These are phyloP conservation scores for Morpho deidamia DNA, from an alignment of 2,888 invertebrate genomes.

Conservation along the genomic window DNA sequence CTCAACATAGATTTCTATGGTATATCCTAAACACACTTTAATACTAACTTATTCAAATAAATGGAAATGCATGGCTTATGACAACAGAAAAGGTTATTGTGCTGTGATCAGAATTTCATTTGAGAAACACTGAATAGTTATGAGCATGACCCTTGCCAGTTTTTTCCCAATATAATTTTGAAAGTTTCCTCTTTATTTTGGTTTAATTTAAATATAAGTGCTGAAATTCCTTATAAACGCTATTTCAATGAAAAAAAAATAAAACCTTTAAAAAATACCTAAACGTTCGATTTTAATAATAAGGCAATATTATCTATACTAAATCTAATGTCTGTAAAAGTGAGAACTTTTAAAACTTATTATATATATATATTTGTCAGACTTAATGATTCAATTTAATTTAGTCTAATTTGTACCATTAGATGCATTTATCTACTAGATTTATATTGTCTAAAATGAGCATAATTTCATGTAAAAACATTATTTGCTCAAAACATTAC, in stretches of 20 bases:
- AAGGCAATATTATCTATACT: constrained; percentile 1
- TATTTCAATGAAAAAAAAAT: not conserved
- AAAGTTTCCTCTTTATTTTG: too few relatives aligned
- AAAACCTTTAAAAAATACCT: not conserved
- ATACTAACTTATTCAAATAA: constrained; percentile 33
- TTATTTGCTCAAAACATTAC: not conserved
- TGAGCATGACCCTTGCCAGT: constrained; percentile 7
- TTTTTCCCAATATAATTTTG: not conserved
- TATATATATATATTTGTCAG: constrained; percentile 19
- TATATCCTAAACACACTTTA: constrained; percentile 27
- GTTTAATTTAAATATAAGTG: too few relatives aligned
- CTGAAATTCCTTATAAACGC: not conserved
- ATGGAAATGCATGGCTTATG: constrained; percentile 61
- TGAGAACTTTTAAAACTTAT: constrained; percentile 21
- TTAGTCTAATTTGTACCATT: constrained; percentile 69
- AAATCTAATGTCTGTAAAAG: constrained; percentile 26
- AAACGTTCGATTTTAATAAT: not conserved
- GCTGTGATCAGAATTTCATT: constrained; percentile 9
- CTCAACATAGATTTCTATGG: constrained; percentile 35
- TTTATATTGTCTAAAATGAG: constrained; percentile 64
- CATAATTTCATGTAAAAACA: constrained; percentile 22
- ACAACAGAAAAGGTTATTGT: constrained; percentile 43
- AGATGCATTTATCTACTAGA: constrained; percentile 41
- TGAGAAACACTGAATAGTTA: constrained; percentile 25
- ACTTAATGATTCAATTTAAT: constrained; percentile 12